phyloP scores from a whole-genome alignment of 1,140 invertebrate genomes.

The Lepidurus arcticus region DNA sequence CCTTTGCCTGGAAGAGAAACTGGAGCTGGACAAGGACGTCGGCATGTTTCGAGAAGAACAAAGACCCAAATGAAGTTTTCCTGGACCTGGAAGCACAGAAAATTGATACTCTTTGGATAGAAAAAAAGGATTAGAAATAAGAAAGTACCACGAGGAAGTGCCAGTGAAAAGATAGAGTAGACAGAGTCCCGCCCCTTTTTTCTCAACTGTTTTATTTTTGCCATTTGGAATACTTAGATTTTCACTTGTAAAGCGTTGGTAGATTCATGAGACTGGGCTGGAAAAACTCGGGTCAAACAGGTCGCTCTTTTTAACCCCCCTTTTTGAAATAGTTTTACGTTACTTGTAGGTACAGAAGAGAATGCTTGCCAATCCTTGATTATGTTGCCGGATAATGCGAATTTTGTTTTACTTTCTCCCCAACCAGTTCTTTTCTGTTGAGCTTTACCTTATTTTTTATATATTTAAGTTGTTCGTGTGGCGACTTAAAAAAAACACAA shows the following conservation, averaged over 20 bases:
- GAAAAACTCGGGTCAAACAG: background rate
- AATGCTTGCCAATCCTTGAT: background rate
- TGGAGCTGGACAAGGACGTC: background rate
- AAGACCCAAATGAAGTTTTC: background rate
- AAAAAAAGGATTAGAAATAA: background rate
- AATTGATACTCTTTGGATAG: constrained; percentile 15
- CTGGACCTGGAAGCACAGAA: background rate
- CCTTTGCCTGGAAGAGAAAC: background rate
- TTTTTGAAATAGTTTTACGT: background rate
- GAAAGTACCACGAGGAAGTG: background rate
- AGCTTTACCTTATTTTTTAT: background rate
- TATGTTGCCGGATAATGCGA: background rate
- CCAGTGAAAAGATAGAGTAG: background rate
- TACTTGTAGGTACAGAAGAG: background rate
- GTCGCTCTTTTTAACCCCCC: background rate
- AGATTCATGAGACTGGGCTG: background rate
- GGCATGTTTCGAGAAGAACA: background rate
- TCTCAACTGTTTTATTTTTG: background rate
- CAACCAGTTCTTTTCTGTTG: background rate
- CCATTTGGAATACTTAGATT: too few relatives aligned
- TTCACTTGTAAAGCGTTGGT: background rate
- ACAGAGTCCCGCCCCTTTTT: background rate
- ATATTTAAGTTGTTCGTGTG: background rate
- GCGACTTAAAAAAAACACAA: background rate
- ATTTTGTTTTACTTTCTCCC: background rate